phyloP scores from a whole-genome alignment of 2,113 vertebrate species.

The Collichthys lucidus region DNA sequence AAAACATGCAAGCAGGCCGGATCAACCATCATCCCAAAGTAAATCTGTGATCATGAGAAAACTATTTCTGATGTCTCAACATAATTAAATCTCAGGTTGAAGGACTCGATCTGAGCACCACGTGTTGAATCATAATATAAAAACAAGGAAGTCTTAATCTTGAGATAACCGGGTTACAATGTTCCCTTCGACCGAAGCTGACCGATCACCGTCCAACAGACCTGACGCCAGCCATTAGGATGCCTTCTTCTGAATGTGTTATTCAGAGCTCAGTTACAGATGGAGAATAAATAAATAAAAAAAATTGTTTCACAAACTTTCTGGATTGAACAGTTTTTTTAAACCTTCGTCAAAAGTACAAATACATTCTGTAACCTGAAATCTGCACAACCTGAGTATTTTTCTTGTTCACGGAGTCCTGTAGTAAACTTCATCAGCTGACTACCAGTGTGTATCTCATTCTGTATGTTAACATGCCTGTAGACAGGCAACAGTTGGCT shows the following conservation, averaged over 20 bases:
- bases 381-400: neutral
- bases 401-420: neutral
- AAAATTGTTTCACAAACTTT: conserved; percentile 27
- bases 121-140: conserved; percentile 6
- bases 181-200: conserved; percentile 1
- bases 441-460: too few relatives aligned
- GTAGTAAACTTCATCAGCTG: too few relatives aligned
- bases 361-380: neutral
- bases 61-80: neutral
- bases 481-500: too few relatives aligned
- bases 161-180: conserved; percentile 4
- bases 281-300: conserved; percentile 42
- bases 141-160: conserved; percentile 11
- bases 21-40: neutral
- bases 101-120: neutral
- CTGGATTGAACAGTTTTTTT: neutral
- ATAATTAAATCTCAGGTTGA: neutral
- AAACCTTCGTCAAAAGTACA: too few relatives aligned
- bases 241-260: conserved; percentile 21
- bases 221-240: conserved; percentile 11
- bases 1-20: neutral
- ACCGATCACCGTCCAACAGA: neutral
- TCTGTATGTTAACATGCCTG: too few relatives aligned
- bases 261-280: conserved; percentile 14
- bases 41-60: conserved; percentile 6